These are phyloP conservation scores for Glaucopsyche alexis DNA, from an alignment of 2,888 invertebrate genomes.

Conservation along the genomic window DNA sequence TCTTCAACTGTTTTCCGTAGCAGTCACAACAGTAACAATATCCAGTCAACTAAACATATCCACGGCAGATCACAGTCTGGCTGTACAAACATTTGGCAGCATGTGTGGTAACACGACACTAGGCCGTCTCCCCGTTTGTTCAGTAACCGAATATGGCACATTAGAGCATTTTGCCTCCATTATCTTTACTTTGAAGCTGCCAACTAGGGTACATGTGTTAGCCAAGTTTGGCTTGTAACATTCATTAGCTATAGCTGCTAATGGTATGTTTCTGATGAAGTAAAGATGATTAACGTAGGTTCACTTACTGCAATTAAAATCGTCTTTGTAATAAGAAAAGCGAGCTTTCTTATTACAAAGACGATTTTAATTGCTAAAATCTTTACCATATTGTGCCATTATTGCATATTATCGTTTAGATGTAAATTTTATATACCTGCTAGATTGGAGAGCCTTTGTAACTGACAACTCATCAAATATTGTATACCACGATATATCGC, in stretches of 20 bases:
- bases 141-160: constrained; percentile 72
- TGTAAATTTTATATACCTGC: too few relatives aligned
- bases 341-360: too few relatives aligned
- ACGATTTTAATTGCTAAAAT: too few relatives aligned
- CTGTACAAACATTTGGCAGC: constrained; percentile 64
- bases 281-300: background rate
- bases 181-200: constrained; percentile 74
- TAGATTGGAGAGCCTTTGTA: too few relatives aligned
- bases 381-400: background rate
- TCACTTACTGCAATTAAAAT: background rate
- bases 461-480: too few relatives aligned
- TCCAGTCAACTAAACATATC: constrained; percentile 26
- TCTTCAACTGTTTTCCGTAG: too few relatives aligned
- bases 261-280: background rate
- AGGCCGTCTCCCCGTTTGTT: constrained; percentile 61
- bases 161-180: constrained; percentile 77
- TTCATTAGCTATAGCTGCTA: constrained; percentile 9
- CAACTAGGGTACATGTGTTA: constrained; percentile 60
- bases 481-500: too few relatives aligned
- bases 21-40: constrained; percentile 17
- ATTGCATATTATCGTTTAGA: background rate
- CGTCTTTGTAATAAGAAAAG: background rate
- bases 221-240: constrained; percentile 26
- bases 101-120: constrained; percentile 69
- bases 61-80: constrained; percentile 34